Conservation (phyloP, 2,113 vertebrate genomes). For the Ahaetulla prasina region DNA sequence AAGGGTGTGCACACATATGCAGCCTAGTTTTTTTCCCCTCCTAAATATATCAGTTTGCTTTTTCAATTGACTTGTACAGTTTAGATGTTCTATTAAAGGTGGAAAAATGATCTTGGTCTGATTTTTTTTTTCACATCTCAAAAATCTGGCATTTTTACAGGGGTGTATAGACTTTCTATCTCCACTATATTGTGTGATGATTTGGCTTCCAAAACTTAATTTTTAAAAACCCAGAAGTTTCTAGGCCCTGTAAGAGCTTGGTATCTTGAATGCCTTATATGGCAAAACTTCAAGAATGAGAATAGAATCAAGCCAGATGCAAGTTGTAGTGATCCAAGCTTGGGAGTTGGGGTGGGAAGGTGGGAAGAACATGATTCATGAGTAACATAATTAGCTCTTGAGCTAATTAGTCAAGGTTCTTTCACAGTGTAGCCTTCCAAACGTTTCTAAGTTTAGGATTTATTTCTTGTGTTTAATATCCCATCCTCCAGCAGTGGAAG, state of each 20-base stretch:
- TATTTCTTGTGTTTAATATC: neutral
- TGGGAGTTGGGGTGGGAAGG: neutral
- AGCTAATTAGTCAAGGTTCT: neutral
- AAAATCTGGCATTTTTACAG: neutral
- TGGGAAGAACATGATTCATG: neutral
- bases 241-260: neutral
- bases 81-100: neutral
- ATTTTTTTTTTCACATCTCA: neutral
- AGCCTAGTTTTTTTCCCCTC: neutral
- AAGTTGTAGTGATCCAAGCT: neutral
- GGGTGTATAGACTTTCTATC: neutral
- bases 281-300: neutral
- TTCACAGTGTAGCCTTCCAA: neutral
- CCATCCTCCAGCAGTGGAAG: neutral
- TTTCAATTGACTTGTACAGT: neutral
- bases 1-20: neutral
- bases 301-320: neutral
- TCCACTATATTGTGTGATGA: neutral
- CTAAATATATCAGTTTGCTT: neutral
- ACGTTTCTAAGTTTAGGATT: neutral
- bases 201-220: neutral
- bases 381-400: neutral
- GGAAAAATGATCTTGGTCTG: neutral
- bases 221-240: neutral
- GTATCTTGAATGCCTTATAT: neutral